Conservation (phyloP, 2,113 vertebrate genomes). For the Patagioenas fasciata region DNA sequence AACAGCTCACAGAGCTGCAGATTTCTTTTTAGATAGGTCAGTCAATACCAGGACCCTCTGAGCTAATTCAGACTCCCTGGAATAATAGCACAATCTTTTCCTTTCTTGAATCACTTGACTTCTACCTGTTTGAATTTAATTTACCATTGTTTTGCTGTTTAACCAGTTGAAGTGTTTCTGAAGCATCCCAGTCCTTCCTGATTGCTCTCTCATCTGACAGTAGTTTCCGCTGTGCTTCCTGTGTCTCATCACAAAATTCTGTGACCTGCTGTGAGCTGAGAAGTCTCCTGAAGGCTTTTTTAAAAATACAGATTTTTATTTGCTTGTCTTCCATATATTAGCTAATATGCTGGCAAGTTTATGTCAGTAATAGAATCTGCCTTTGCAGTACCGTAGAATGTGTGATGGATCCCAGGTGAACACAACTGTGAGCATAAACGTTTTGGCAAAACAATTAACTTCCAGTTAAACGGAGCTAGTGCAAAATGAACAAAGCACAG, state of each 20-base stretch:
- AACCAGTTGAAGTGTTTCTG: not conserved
- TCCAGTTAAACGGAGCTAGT: not conserved
- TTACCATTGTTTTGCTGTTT: not conserved
- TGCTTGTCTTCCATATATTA: not conserved
- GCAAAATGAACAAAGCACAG: not conserved
- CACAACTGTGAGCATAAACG: not conserved
- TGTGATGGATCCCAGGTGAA: not conserved
- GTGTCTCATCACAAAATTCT: not conserved
- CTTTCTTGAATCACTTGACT: not conserved
- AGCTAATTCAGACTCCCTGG: not conserved
- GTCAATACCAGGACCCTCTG: not conserved
- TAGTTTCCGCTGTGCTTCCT: not conserved
- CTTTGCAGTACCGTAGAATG: not conserved
- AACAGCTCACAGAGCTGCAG: not conserved
- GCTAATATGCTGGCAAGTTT: not conserved
- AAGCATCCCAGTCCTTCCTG: not conserved
- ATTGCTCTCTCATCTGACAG: not conserved
- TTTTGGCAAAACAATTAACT: not conserved
- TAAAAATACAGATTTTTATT: not conserved
- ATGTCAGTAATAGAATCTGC: not conserved
- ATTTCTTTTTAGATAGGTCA: not conserved
- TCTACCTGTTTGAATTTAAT: not conserved
- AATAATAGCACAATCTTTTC: not conserved
- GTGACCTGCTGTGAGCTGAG: not conserved
- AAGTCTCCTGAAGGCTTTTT: not conserved